A percentile compares a stretch with the other conserved stretches of the same genome.
phyloP scores from a whole-genome alignment of 2,113 vertebrate species.

The Chauna torquata region DNA sequence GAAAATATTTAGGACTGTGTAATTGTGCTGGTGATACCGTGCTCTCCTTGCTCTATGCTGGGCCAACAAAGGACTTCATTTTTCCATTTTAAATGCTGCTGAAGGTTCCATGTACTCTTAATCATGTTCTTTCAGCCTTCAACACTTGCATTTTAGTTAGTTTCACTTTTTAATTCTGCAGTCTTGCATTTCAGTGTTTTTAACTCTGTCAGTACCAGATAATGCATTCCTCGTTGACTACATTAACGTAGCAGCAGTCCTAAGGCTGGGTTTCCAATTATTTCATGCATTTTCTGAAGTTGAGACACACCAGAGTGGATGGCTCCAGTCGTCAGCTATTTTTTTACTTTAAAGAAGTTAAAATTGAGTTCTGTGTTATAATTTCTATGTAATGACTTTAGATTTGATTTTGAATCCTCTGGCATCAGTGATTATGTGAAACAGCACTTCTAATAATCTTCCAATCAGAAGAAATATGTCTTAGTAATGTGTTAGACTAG shows the following conservation, averaged over 20 bases:
- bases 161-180: not conserved
- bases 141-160: not conserved
- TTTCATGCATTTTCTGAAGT: not conserved
- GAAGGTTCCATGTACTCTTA: not conserved
- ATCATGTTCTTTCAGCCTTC: not conserved
- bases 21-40: not conserved
- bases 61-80: not conserved
- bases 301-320: not conserved
- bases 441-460: rapidly evolving
- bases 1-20: not conserved
- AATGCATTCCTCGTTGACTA: not conserved
- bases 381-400: not conserved
- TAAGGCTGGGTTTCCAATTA: not conserved
- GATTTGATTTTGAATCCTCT: not conserved
- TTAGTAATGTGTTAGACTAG: not conserved
- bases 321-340: not conserved
- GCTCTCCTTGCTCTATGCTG: not conserved
- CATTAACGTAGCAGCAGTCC: not conserved
- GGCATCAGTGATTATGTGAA: not conserved
- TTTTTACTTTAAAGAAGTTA: not conserved
- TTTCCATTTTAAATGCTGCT: not conserved
- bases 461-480: not conserved
- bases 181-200: not conserved
- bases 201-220: not conserved
- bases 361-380: not conserved